phyloP scores from a whole-genome alignment of 2,113 vertebrate species.

The Nipponia nippon region DNA sequence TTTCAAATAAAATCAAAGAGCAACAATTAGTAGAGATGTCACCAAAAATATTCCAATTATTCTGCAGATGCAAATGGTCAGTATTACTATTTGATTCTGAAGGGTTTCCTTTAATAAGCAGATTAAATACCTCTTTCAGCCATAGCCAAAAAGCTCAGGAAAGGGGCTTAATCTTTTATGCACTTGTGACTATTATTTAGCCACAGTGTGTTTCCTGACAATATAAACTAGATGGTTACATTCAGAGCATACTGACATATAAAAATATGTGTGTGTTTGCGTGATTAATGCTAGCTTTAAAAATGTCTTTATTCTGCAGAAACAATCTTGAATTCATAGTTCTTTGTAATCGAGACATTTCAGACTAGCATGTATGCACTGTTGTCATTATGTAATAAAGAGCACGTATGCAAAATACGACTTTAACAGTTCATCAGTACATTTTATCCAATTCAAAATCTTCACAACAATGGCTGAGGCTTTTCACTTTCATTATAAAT shows the following conservation, averaged over 20 bases:
- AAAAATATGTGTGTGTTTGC: background rate
- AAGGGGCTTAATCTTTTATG: background rate
- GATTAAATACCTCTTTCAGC: background rate
- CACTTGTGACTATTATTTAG: background rate
- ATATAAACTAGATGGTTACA: background rate
- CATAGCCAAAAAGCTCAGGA: background rate
- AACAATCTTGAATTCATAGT: background rate
- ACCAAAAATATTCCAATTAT: background rate
- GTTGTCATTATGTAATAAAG: background rate
- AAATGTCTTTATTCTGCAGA: background rate
- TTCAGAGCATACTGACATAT: background rate
- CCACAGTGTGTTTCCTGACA: background rate
- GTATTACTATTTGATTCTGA: background rate
- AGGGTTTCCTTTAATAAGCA: background rate
- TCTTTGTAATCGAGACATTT: background rate
- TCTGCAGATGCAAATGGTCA: background rate
- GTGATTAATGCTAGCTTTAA: background rate
- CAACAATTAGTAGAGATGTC: background rate
- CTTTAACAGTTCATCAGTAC: background rate
- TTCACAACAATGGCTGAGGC: background rate
- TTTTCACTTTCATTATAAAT: background rate
- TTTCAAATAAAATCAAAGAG: background rate
- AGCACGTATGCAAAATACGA: rapidly evolving
- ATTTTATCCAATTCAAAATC: background rate
- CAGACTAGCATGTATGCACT: background rate